Conservation (phyloP, 2,113 vertebrate genomes). For the Anolis carolinensis region DNA sequence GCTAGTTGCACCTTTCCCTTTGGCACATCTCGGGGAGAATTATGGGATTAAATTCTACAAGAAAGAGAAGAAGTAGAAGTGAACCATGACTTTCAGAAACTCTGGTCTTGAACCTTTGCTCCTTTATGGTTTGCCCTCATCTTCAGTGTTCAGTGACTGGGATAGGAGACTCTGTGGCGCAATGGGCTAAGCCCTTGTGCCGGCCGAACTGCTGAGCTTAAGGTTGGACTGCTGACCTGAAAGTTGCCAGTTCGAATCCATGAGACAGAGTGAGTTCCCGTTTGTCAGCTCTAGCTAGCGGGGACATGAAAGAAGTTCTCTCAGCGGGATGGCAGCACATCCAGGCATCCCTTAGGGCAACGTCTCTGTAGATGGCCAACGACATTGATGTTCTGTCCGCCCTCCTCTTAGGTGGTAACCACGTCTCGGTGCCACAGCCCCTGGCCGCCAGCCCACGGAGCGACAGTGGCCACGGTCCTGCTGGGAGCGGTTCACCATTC, state of each 20-base stretch:
- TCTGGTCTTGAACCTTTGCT: not conserved
- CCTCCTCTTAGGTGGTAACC: slow-evolving; percentile 76
- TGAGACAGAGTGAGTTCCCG: too few relatives aligned
- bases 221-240: too few relatives aligned
- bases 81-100: not conserved
- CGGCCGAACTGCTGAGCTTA: too few relatives aligned
- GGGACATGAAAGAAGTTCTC: too few relatives aligned
- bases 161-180: too few relatives aligned
- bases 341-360: too few relatives aligned
- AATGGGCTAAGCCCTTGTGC: too few relatives aligned
- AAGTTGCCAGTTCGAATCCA: too few relatives aligned
- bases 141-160: not conserved
- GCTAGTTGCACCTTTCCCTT: not conserved
- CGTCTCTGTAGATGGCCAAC: too few relatives aligned
- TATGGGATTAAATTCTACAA: not conserved
- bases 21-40: slow-evolving; percentile 13
- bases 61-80: not conserved
- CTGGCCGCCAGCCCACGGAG: slow-evolving; percentile 69
- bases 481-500: slow-evolving; percentile 70
- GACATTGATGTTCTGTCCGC: slow-evolving; percentile 60
- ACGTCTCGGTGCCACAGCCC: slow-evolving; percentile 67
- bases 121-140: not conserved
- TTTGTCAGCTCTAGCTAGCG: too few relatives aligned
- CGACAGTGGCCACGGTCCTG: slow-evolving; percentile 71
- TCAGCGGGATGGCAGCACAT: too few relatives aligned